Percentiles rank a stretch among this genome's conserved stretches.
Conservation (phyloP, 2,113 vertebrate genomes). For the Baryphthengus martii region DNA sequence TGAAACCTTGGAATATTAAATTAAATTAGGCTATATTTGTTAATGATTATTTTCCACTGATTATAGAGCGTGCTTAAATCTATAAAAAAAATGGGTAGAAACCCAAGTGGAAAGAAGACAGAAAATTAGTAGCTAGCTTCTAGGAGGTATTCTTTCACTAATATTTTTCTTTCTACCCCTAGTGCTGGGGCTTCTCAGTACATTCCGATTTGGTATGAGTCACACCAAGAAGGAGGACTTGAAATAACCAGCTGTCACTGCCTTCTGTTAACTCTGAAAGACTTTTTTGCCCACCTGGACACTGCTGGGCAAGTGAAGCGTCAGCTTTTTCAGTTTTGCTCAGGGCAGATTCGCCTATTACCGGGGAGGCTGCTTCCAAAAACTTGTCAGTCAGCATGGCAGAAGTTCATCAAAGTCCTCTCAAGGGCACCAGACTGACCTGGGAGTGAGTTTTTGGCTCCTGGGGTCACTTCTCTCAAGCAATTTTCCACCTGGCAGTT, state of each 20-base stretch:
- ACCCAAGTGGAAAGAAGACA: neutral
- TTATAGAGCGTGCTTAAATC: neutral
- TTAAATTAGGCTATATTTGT: neutral
- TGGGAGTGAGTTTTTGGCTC: neutral
- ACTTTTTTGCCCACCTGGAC: conserved; percentile 8
- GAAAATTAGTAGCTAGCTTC: neutral
- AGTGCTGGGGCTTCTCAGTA: neutral
- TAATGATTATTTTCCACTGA: neutral
- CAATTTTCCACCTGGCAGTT: too few species aligned
- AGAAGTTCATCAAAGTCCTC: conserved; percentile 5
- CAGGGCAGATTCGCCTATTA: neutral
- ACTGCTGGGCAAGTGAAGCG: neutral
- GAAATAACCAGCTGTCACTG: conserved; percentile 41
- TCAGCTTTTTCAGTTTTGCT: conserved; percentile 22
- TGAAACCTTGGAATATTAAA: neutral
- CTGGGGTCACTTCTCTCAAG: neutral
- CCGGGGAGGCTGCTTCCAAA: neutral
- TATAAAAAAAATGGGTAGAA: neutral
- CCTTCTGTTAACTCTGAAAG: conserved; percentile 40
- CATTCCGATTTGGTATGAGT: neutral
- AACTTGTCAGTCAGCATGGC: neutral
- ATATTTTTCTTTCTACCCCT: neutral
- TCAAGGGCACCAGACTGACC: neutral
- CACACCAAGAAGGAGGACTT: neutral
- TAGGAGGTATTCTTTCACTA: neutral